phyloP scores from a whole-genome alignment of 1,140 invertebrate species.

The Melanaphis sacchari region DNA sequence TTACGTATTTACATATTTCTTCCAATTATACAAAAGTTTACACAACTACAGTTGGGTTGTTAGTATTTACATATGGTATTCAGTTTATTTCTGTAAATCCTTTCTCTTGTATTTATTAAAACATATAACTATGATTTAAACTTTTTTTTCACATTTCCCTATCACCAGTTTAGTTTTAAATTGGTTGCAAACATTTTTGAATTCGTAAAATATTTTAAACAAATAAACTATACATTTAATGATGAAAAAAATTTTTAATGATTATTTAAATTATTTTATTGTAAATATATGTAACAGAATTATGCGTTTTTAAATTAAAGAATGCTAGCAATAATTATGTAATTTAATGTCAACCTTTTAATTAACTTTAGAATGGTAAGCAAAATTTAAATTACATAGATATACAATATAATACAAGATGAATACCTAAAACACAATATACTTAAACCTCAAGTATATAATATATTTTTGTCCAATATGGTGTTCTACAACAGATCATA shows the following conservation, averaged over 20 bases:
- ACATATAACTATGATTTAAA: neutral
- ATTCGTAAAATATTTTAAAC: neutral
- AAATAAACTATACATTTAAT: neutral
- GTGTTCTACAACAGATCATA: neutral
- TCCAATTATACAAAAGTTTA: neutral
- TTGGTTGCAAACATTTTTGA: neutral
- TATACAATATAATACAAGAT: too few relatives aligned
- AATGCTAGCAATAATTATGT: neutral
- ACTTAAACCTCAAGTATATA: neutral
- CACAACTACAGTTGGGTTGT: neutral
- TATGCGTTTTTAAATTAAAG: neutral
- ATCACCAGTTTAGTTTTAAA: neutral
- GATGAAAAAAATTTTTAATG: too few relatives aligned
- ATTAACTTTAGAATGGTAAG: neutral
- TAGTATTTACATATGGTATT: neutral
- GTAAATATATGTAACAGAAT: neutral
- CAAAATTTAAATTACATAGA: neutral
- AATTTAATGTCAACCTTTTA: neutral
- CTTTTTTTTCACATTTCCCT: neutral
- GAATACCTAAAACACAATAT: neutral
- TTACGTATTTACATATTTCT: neutral
- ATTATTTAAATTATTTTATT: neutral
- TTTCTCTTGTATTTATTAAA: neutral
- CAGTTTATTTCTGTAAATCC: neutral
- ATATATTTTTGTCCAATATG: neutral